Evolutionary conservation across 2,888 invertebrate genomes (phyloP).

Genomic region (Pollenia angustigena): DNA sequence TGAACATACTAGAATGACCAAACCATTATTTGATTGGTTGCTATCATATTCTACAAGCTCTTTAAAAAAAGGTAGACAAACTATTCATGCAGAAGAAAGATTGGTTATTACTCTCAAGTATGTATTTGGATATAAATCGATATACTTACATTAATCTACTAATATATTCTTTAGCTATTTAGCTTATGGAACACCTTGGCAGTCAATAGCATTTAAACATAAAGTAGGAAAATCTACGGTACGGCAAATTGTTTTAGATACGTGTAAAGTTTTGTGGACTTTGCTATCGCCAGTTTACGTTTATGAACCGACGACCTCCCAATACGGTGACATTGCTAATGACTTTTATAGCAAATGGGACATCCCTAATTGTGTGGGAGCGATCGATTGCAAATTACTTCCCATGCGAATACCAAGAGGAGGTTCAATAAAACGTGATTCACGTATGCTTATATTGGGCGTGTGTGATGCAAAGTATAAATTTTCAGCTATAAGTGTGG

Average conservation of each 20-base stretch:
- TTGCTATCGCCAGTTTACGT: slow-evolving; percentile 48
- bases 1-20: slow-evolving; percentile 49
- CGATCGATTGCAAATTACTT: slow-evolving; percentile 44
- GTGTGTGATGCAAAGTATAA: slow-evolving; percentile 53
- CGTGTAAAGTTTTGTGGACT: slow-evolving; percentile 39
- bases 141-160: not conserved
- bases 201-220: slow-evolving; percentile 50
- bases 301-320: slow-evolving; percentile 25
- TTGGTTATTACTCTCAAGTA: slow-evolving; percentile 48
- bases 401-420: slow-evolving; percentile 45
- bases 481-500: slow-evolving; percentile 40
- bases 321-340: slow-evolving; percentile 60
- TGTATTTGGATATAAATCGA: not conserved
- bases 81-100: slow-evolving; percentile 36
- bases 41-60: slow-evolving; percentile 28
- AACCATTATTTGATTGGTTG: slow-evolving; percentile 54
- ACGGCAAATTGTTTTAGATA: slow-evolving; percentile 44
- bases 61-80: slow-evolving; percentile 35
- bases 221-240: slow-evolving; percentile 62
- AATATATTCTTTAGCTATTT: slow-evolving; percentile 44
- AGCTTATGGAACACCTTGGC: slow-evolving; percentile 42
- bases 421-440: slow-evolving; percentile 28
- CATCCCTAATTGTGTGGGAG: slow-evolving; percentile 64
- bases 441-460: slow-evolving; percentile 39
- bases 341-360: slow-evolving; percentile 61